Evolutionary conservation across 1,140 invertebrate genomes (phyloP).

Genomic region (Philopotamus ludificatus): DNA sequence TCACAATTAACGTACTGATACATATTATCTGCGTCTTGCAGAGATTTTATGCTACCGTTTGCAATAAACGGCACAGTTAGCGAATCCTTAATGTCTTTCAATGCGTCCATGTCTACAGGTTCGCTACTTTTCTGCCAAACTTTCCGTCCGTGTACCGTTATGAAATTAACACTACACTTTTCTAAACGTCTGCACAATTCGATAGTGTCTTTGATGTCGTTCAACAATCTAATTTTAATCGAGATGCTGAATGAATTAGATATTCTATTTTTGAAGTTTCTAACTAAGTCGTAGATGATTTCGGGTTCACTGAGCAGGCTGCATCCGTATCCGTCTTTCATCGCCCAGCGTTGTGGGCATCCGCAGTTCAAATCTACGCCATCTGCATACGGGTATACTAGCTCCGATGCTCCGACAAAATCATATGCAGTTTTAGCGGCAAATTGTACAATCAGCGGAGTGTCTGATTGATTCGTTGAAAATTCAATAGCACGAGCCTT

Average conservation of each 20-base stretch:
- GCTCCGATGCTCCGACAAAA: slow-evolving; percentile 80
- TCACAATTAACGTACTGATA: slow-evolving; percentile 69
- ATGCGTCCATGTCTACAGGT: slow-evolving; percentile 71
- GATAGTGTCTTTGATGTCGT: slow-evolving; percentile 53
- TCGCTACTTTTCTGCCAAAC: slow-evolving; percentile 75
- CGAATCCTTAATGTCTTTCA: slow-evolving; percentile 71
- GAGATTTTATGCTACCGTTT: slow-evolving; percentile 83
- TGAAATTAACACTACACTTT: slow-evolving; percentile 80
- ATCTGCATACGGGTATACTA: slow-evolving; percentile 83
- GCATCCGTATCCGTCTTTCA: slow-evolving; percentile 87
- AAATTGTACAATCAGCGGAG: slow-evolving; percentile 91
- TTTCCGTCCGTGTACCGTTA: slow-evolving; percentile 89
- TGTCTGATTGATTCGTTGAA: slow-evolving; percentile 73
- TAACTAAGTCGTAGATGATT: slow-evolving; percentile 77
- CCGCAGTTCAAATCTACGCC: slow-evolving; percentile 97
- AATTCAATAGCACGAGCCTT: slow-evolving; percentile 90
- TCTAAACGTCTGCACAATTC: slow-evolving; percentile 73
- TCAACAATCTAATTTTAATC: slow-evolving; percentile 84
- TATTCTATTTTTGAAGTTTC: slow-evolving; percentile 71
- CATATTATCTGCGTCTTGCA: slow-evolving; percentile 69
- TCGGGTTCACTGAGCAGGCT: slow-evolving; percentile 82
- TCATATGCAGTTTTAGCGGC: slow-evolving; percentile 83
- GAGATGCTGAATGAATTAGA: slow-evolving; percentile 80
- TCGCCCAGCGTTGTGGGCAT: slow-evolving; percentile 94
- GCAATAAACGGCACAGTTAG: slow-evolving; percentile 81